These are phyloP conservation scores for Drosophila phalerata DNA, from an alignment of 2,888 invertebrate genomes.

Conservation along the genomic window DNA sequence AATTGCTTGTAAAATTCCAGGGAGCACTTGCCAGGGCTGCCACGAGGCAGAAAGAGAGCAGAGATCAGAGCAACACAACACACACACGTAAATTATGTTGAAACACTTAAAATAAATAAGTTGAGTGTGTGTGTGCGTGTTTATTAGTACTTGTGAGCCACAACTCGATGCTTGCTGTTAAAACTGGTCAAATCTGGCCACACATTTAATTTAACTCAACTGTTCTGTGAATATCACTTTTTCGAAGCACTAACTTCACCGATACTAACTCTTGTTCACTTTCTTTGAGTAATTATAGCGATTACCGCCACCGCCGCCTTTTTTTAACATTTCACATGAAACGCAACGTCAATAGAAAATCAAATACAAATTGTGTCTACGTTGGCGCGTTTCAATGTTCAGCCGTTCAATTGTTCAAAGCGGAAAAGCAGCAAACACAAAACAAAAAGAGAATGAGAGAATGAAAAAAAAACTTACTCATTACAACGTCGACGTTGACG, in stretches of 20 bases:
- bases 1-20: slow-evolving; percentile 24
- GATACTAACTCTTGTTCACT: slow-evolving; percentile 66
- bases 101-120: neutral
- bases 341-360: slow-evolving; percentile 1
- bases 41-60: slow-evolving; percentile 10
- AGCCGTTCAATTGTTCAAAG: slow-evolving; percentile 38
- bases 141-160: slow-evolving; percentile 11
- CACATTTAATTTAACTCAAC: neutral
- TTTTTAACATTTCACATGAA: slow-evolving; percentile 33
- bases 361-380: neutral
- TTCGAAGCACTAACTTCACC: slow-evolving; percentile 9
- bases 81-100: slow-evolving; percentile 17
- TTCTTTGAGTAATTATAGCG: slow-evolving; percentile 42
- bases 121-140: neutral
- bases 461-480: slow-evolving; percentile 24
- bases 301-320: slow-evolving; percentile 26
- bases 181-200: slow-evolving; percentile 43
- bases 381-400: slow-evolving; percentile 26
- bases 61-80: slow-evolving; percentile 2
- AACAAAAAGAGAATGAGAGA: neutral
- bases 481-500: slow-evolving; percentile 26
- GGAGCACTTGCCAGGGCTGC: slow-evolving; percentile 37
- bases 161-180: slow-evolving; percentile 29
- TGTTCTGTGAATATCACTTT: slow-evolving; percentile 33
- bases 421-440: slow-evolving; percentile 39